Percentiles rank a stretch among this genome's conserved stretches.
Conservation (phyloP, 92 coral and sea anemone genomes). For the Epizoanthus rinbou region DNA sequence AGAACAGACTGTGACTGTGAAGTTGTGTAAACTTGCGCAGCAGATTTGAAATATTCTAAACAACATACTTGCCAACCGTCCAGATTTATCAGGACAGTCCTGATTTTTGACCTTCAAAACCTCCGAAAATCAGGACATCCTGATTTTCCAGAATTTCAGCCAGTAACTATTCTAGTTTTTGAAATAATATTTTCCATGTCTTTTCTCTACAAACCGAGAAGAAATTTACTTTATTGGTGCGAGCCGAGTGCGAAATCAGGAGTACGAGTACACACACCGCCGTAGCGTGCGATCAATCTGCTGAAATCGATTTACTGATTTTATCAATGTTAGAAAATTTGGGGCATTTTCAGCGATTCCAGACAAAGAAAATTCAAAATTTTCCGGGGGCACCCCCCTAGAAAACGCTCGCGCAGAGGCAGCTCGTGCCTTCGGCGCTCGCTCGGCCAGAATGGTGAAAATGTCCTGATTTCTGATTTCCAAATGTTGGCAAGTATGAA, state of each 20-base stretch:
- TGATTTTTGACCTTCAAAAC: no score
- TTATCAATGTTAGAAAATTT: neutral
- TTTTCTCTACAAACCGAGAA: neutral
- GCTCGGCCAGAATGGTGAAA: no score
- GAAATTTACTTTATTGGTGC: neutral
- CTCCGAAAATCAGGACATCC: neutral
- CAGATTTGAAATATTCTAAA: no score
- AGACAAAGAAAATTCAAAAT: constrained; percentile 1
- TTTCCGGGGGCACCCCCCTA: neutral
- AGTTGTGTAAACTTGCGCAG: no score
- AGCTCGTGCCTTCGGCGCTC: constrained; percentile 13
- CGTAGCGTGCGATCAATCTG: neutral
- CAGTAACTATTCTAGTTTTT: neutral
- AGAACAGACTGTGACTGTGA: no score
- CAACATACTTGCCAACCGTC: neutral
- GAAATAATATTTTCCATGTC: constrained; percentile 7
- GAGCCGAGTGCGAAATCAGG: neutral
- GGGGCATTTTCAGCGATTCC: neutral
- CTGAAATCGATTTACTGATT: neutral
- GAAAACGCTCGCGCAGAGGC: constrained; percentile 3
- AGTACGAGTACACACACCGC: neutral
- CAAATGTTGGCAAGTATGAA: neutral
- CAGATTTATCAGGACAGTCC: no score
- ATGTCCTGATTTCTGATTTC: no score
- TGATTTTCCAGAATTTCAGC: constrained; percentile 10